These are phyloP conservation scores for Thymelicus acteon DNA, from an alignment of 2,888 invertebrate genomes.

Conservation along the genomic window DNA sequence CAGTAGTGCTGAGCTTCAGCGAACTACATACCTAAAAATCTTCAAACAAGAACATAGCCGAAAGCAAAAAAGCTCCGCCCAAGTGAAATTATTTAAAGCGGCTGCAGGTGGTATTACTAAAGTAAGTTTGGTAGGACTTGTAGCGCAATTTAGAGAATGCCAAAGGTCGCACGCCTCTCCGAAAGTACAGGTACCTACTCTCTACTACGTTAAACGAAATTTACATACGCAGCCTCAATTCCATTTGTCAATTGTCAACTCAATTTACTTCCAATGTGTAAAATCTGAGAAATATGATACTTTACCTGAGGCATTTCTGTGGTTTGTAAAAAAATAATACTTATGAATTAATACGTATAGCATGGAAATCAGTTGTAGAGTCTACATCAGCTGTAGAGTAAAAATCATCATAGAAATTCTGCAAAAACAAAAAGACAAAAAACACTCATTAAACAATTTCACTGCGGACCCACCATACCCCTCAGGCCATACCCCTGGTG, in stretches of 20 bases:
- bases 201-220: conserved; percentile 16
- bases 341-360: too few species aligned
- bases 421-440: too few species aligned
- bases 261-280: conserved; percentile 14
- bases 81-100: conserved; percentile 23
- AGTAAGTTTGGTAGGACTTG: conserved; percentile 28
- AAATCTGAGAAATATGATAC: not conserved
- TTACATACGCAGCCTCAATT: conserved; percentile 22
- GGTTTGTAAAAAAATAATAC: too few species aligned
- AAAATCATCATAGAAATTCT: too few species aligned
- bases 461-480: too few species aligned
- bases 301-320: too few species aligned
- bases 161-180: conserved; percentile 56
- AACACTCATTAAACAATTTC: too few species aligned
- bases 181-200: conserved; percentile 22
- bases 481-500: too few species aligned
- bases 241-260: conserved; percentile 24
- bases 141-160: conserved; percentile 52
- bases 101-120: conserved; percentile 22
- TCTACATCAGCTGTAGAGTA: too few species aligned
- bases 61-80: not conserved
- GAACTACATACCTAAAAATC: too few species aligned
- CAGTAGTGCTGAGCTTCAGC: too few species aligned
- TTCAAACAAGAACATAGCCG: not conserved
- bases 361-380: too few species aligned